Evolutionary conservation across 2,113 vertebrate genomes (phyloP).

Genomic region (Helogale parvula): DNA sequence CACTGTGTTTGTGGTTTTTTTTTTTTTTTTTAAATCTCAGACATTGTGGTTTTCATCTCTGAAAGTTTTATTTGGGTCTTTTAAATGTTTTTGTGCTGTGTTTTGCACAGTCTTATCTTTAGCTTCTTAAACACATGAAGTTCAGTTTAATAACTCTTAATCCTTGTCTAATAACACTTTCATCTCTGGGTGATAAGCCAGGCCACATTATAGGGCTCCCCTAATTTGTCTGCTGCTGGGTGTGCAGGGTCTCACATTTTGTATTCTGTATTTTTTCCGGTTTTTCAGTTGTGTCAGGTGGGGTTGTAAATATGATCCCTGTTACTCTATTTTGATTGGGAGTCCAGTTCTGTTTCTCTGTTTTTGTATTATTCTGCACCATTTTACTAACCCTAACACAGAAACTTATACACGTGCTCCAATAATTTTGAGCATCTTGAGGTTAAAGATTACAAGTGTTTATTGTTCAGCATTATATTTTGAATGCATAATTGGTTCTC

Average conservation of each 20-base stretch:
- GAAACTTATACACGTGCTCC: not conserved
- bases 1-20: no score
- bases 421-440: not conserved
- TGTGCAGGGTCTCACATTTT: not conserved
- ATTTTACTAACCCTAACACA: not conserved
- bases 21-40: not conserved
- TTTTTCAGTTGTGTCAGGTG: not conserved
- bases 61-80: not conserved
- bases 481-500: not conserved
- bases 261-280: not conserved
- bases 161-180: not conserved
- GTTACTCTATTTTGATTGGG: not conserved
- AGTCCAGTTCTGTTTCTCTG: not conserved
- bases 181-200: not conserved
- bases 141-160: not conserved
- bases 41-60: not conserved
- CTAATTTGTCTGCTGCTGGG: not conserved
- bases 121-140: not conserved
- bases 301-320: not conserved
- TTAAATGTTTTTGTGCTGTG: not conserved
- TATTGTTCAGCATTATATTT: constrained; percentile 4
- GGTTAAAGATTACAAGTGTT: not conserved
- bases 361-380: not conserved
- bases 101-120: not conserved
- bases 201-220: not conserved